These are phyloP conservation scores for Drosophila yakuba DNA, from an alignment of 1,140 invertebrate genomes.

Conservation along the genomic window DNA sequence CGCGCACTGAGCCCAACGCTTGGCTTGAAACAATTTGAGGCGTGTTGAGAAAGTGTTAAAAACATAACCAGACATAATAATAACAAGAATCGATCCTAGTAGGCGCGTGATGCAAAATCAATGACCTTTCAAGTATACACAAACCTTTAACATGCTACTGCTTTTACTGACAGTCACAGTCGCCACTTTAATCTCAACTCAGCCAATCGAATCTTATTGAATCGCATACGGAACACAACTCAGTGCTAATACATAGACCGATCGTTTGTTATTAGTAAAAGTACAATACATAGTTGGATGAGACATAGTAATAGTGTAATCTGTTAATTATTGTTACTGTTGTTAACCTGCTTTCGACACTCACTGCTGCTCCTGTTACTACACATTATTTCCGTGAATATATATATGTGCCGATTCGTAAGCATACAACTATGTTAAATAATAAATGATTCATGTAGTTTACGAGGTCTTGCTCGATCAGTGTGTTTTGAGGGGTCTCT, in stretches of 20 bases:
- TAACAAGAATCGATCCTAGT: slow-evolving; percentile 52
- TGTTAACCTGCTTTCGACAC: slow-evolving; percentile 67
- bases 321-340: slow-evolving; percentile 75
- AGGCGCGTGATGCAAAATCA: slow-evolving; percentile 32
- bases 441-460: slow-evolving; percentile 63
- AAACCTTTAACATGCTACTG: slow-evolving; percentile 58
- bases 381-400: slow-evolving; percentile 61
- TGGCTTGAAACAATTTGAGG: slow-evolving; percentile 43
- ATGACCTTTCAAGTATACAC: slow-evolving; percentile 33
- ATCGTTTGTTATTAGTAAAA: slow-evolving; percentile 54
- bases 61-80: slow-evolving; percentile 49
- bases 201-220: slow-evolving; percentile 54
- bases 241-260: slow-evolving; percentile 69
- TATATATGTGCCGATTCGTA: slow-evolving; percentile 60
- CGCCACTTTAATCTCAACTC: slow-evolving; percentile 40
- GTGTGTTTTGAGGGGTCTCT: slow-evolving; percentile 16
- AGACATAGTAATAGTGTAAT: slow-evolving; percentile 57
- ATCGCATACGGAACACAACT: slow-evolving; percentile 57
- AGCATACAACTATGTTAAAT: slow-evolving; percentile 74
- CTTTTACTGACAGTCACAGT: slow-evolving; percentile 33
- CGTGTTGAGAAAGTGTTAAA: slow-evolving; percentile 10
- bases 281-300: slow-evolving; percentile 47
- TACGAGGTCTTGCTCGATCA: slow-evolving; percentile 22
- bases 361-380: slow-evolving; percentile 53
- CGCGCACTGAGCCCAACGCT: slow-evolving; percentile 56